These are phyloP conservation scores for Threskiornis aethiopicus DNA, from an alignment of 2,797 vertebrate genomes.

Conservation along the genomic window DNA sequence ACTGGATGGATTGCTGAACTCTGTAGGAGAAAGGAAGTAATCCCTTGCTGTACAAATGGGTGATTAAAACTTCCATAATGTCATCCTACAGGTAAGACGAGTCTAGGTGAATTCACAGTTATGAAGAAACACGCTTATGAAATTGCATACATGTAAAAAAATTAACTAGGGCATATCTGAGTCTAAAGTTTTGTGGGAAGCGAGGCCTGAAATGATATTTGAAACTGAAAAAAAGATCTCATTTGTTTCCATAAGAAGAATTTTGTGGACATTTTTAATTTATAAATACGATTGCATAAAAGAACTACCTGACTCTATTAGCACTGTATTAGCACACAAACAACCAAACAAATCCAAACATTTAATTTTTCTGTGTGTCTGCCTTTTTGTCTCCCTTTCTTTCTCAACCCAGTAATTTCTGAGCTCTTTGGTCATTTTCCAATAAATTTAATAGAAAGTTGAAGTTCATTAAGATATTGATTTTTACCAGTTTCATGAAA, in stretches of 20 bases:
- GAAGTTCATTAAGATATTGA: neutral
- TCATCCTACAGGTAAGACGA: neutral
- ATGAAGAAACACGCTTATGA: neutral
- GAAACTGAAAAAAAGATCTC: neutral
- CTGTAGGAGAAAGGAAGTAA: neutral
- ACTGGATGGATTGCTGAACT: neutral
- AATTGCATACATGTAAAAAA: neutral
- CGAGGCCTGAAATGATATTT: neutral
- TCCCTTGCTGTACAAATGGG: neutral
- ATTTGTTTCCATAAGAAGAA: neutral
- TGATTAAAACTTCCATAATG: neutral
- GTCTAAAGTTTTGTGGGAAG: neutral
- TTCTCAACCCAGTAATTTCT: neutral
- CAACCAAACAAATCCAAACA: too few species aligned
- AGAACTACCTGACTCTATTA: neutral
- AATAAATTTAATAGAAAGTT: neutral
- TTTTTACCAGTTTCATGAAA: neutral
- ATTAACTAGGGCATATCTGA: neutral
- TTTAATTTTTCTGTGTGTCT: neutral
- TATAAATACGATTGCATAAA: neutral
- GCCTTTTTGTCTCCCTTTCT: neutral
- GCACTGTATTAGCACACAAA: rapidly evolving
- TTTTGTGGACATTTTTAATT: neutral
- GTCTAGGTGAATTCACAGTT: neutral
- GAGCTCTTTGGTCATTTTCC: neutral